Base-by-base conservation (phyloP, 1,140 invertebrate genomes). In the Orchesella cincta region DNA sequence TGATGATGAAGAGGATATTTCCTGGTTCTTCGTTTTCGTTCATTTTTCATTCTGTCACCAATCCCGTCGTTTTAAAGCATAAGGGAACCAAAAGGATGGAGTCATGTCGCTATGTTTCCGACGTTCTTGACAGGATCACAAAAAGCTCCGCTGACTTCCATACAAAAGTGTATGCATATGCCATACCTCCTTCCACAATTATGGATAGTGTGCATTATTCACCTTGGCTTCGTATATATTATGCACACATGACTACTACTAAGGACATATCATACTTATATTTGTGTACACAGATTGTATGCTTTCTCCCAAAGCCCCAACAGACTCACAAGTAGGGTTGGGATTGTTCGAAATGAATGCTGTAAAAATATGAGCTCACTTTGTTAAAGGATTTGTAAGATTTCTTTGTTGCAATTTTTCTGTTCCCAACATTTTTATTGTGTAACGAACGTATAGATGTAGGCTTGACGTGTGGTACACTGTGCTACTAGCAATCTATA, bases 381-480 rank as follows among this genome's bases (percentile, higher is more conserved):
- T 67, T 67, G 62, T 67, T 67, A 67, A 67, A 67, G 62, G 62
- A 67, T 67, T 67, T 67, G 62, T 67, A 67, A 67, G 62, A 67
- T 67, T 67, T 67, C 62, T 29, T 67, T 67, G 31, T 67, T 67
- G 62, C 62, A 67, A 67, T 67, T 67, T 67, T 67, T 33, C 23
- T 67, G 8, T 29, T 31, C 23, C 62, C 31, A 46, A n/a, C n/a
- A n/a, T n/a, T n/a, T n/a, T n/a, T n/a, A n/a, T n/a, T n/a, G n/a
- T n/a, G n/a, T n/a, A n/a, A n/a, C n/a, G n/a, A n/a, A n/a, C n/a
- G n/a, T n/a, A n/a, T 20, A 46, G 20, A 46, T 46, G 39, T 46
- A 46, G 20, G 39, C 20, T 12, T 12, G 39, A 12, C 39, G 39
- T 46, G n/a, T n/a, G n/a, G n/a, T n/a, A n/a, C n/a, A n/a, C n/a